Base-by-base conservation (phyloP, 2,888 invertebrate species). In the Dorcus parallelipipedus region DNA sequence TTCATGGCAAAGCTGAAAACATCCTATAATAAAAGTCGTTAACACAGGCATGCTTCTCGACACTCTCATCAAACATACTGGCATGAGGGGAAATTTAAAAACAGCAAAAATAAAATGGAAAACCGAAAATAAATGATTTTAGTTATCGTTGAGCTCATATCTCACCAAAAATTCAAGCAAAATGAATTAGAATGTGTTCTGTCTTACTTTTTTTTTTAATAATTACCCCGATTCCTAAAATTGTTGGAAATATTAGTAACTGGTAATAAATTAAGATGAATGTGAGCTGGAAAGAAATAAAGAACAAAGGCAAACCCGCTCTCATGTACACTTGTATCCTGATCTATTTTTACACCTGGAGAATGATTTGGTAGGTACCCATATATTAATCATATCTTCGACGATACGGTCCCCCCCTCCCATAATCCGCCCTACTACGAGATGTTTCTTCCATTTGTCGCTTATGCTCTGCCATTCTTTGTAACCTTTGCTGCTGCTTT, bases 391-490 rank as follows among this genome's bases (percentile, higher is more conserved):
- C 66, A 66, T 72, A 74, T 66, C 75, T 73, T 54, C 75, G 68
- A 59, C 74, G 69, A 58, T 69, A 67, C 47, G 67, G 70, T 67
- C 61, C 67, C 68, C 65, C 66, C 70, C 69, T 47, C 75, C 72
- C 67, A 58, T 66, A 63, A 56, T 68, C 65, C 17, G 56, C 63
- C 64, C 80, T 83, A 26, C 77, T 82, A 40, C 82, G 80, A 62
- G 86, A 83, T 73, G 89, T 83, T 79, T 91, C 92, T 78, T 88
- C 87, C 75, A 90, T 78, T 68, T 89, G 83, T 57, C 90, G 83
- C 75, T 92, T 92, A 71, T 93, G 89, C 77, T 95, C 93, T 51
- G 90, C 90, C 87, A 94, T 90, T 69, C 93, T 89, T 72, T 91
- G 88, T 56, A 91, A 85, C 56, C 94, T 84, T 78, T 91, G 88